Evolutionary conservation across 2,888 invertebrate species (phyloP), one percentile per base, ranked within the genome.

Genomic region (Axea sp.): DNA sequence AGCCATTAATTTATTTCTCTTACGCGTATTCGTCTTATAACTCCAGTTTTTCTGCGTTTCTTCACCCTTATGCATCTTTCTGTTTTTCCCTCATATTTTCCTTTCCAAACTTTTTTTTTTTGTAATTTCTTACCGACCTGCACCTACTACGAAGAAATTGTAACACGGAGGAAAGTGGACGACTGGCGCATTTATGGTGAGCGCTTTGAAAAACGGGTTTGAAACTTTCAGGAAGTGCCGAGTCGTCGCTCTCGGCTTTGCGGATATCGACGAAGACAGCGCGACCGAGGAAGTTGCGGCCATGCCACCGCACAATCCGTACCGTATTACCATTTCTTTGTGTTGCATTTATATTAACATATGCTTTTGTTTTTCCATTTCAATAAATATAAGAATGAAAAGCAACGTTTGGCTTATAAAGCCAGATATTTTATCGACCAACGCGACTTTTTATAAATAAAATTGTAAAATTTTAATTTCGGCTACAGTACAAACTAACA

Each of bases 151-250:
- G 28, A 28, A 30, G 30, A 47, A 60, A 47, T 60, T 28, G 30
- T 37, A 37, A 17, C 24, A 2, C 14, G 17, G n/a, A 31, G 49
- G 41, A 62, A 62, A 62, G 39, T 60, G 49, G 19, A 49, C 37
- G 26, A 45, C 6, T 24, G 24, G 4, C 43, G 33, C 26, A 19
- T 7, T 33, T 35, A 15, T 26, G 24, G 11, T 11, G 11, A 31
- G 4, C 37, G 24, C 19, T n/a, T 35, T 59, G 22, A 60, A 60
- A 60, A 62, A 62, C 49, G 30, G 41, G 49, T 62, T 41, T 31
- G 41, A 12, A 11, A 51, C 62, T 62, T 62, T 49, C 49, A 62
- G 62, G 31, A 62, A 51, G 51, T 62, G 45, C 37, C 17, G 12
- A 41, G 24, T 53, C 49, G 49, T 49, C 49, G 47, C 37, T 33